A percentile compares a stretch with the other conserved stretches of the same genome.
Evolutionary conservation across 2,113 vertebrate species (phyloP).

Genomic region (Heterotis niloticus): DNA sequence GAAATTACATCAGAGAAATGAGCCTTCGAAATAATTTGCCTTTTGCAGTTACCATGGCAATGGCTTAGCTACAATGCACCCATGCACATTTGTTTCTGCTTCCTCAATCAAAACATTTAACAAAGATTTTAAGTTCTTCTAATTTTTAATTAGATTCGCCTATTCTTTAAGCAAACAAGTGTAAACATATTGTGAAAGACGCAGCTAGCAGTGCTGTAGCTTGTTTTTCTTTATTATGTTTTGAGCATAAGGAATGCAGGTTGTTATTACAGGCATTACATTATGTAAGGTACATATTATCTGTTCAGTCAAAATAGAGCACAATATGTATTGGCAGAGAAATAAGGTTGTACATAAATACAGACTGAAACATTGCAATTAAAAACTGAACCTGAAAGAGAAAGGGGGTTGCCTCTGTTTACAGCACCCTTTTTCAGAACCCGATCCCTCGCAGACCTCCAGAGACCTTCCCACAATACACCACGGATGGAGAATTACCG

Average conservation of each 20-base stretch:
- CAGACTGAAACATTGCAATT: not conserved
- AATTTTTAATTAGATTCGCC: not conserved
- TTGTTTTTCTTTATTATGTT: not conserved
- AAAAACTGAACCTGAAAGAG: not conserved
- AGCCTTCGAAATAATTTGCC: constrained; percentile 12
- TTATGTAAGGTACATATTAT: not conserved
- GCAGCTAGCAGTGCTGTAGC: not conserved
- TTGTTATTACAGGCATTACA: not conserved
- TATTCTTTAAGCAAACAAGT: not conserved
- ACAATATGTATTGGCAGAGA: not conserved
- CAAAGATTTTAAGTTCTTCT: constrained; percentile 14
- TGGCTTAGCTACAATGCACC: constrained; percentile 6
- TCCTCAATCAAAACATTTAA: constrained; percentile 28
- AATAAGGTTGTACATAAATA: not conserved
- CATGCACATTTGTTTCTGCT: constrained; percentile 3
- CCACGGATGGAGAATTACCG: not conserved
- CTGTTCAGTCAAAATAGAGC: not conserved
- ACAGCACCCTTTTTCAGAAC: not conserved
- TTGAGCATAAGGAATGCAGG: not conserved
- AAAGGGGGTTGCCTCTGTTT: not conserved
- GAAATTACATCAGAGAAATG: constrained; percentile 15
- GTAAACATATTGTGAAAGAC: not conserved
- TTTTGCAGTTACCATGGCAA: constrained; percentile 13
- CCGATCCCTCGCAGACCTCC: not conserved
- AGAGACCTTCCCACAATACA: constrained; percentile 10